Evolutionary conservation across 2,797 vertebrate genomes (phyloP).

Genomic region (Vireo griseus): DNA sequence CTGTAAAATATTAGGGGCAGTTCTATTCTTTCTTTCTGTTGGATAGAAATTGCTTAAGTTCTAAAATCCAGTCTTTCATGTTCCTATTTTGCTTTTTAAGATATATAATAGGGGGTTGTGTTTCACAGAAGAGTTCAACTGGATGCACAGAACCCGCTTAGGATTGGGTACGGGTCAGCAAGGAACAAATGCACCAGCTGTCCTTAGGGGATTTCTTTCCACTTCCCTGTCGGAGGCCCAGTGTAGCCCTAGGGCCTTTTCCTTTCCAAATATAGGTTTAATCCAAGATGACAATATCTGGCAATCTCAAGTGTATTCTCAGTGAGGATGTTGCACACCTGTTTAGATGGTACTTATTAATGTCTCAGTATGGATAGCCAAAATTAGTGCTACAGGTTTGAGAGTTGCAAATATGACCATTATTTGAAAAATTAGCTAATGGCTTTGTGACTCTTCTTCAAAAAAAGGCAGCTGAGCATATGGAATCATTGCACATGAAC

Average conservation of each 20-base stretch:
- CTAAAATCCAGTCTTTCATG: neutral
- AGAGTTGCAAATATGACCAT: neutral
- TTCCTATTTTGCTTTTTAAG: neutral
- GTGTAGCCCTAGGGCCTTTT: neutral
- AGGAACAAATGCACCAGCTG: neutral
- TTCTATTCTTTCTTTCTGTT: neutral
- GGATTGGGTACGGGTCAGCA: neutral
- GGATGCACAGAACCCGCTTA: neutral
- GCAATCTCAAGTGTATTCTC: neutral
- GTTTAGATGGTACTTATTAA: neutral
- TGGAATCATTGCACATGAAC: neutral
- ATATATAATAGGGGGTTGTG: neutral
- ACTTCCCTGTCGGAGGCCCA: neutral
- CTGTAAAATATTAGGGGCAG: neutral
- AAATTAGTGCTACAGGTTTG: neutral
- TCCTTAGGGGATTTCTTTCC: neutral
- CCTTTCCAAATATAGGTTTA: neutral
- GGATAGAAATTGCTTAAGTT: neutral
- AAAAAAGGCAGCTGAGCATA: neutral
- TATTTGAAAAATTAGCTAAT: neutral
- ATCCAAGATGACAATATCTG: neutral
- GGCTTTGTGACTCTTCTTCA: neutral
- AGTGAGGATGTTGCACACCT: neutral
- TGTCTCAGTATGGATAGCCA: neutral
- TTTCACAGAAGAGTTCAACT: neutral